Conservation (phyloP, 53 echinoderm and acorn worm species). For the Paracentrotus lividus region DNA sequence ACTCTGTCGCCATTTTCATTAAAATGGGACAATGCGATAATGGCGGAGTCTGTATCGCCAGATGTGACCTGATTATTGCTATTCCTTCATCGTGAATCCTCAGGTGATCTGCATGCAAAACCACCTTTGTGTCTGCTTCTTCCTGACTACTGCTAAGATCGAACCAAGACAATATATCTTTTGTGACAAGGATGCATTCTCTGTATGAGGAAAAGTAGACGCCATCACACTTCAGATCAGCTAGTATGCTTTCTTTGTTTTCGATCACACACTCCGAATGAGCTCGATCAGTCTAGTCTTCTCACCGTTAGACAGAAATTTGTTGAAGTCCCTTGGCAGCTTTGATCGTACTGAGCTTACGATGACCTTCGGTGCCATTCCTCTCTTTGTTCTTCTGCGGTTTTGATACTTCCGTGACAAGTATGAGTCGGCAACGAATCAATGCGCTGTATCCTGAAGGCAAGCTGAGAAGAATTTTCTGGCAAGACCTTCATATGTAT, state of each 20-base stretch:
- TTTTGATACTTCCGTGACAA: no score
- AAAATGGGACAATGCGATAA: conserved; percentile 55
- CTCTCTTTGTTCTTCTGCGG: conserved; percentile 26
- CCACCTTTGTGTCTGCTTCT: conserved; percentile 69
- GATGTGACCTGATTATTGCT: conserved; percentile 66
- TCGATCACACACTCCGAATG: no score
- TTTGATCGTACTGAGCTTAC: conserved; percentile 49
- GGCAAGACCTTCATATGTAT: conserved; percentile 54
- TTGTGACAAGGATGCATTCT: conserved; percentile 25
- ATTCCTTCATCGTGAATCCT: conserved; percentile 61
- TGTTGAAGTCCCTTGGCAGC: conserved; percentile 62
- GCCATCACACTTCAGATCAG: conserved; percentile 58
- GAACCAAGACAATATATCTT: conserved; percentile 48
- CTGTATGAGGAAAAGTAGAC: conserved; percentile 56
- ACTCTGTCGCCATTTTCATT: no score
- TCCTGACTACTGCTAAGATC: conserved; percentile 63
- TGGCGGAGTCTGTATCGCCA: conserved; percentile 56
- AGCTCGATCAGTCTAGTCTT: background rate
- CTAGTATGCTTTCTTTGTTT: conserved; percentile 35
- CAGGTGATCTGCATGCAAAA: conserved; percentile 65
- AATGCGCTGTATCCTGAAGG: no score
- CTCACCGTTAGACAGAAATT: conserved; percentile 59
- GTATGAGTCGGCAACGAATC: no score
- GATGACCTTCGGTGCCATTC: conserved; percentile 44
- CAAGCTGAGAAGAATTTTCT: no score